Evolutionary conservation across 2,888 invertebrate genomes (phyloP), one percentile per base, ranked within the genome.

Genomic region (Trichogramma dendrolimi): DNA sequence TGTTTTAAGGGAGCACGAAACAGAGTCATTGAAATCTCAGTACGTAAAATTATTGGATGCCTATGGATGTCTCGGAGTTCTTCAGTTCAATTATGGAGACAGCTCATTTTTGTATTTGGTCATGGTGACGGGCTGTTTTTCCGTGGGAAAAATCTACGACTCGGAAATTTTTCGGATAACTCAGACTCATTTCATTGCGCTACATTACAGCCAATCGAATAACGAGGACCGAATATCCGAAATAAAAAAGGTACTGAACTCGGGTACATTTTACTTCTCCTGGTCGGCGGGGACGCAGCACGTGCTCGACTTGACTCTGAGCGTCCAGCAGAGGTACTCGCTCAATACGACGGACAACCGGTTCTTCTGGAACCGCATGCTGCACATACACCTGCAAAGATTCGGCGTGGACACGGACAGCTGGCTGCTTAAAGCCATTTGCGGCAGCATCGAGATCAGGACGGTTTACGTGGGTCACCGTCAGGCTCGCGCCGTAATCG

Each of bases 231-330:
- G 83, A 63, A 82, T 86, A 40, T 79, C 82, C 2, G 87, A 87
- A 74, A 86, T 85, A 4, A 86, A 94, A 67, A 96, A 96, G 79
- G 82, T 99, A 59, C 83, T 99, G 4, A 96, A 95, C 78, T 96
- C 97, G n/a, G 98, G 98, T 8, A 96, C 96, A 46, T 98, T 98
- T 80, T 99, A 99, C 79, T 99, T 99, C 80, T 91, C 96, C 0
- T 92, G 92, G 90, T 86, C 86, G 49, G 78, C 82, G 49, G 82
- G 83, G 7, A 71, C 71, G 42, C 71, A 73, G 42, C 74, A 75
- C 39, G 83, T 88, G 54, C 87, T 96, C 75, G 98, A 99, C 83
- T 86, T 99, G 63, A 98, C 96, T 10, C 81, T 97, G 60, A 96
- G 96, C 80, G 92, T 94, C 57, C 98, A 98, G 82, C 86, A 94